Evolutionary conservation across 23 tunicate species (phyloP), one percentile per base, ranked within the genome.

Genomic region (Diplosoma virens): DNA sequence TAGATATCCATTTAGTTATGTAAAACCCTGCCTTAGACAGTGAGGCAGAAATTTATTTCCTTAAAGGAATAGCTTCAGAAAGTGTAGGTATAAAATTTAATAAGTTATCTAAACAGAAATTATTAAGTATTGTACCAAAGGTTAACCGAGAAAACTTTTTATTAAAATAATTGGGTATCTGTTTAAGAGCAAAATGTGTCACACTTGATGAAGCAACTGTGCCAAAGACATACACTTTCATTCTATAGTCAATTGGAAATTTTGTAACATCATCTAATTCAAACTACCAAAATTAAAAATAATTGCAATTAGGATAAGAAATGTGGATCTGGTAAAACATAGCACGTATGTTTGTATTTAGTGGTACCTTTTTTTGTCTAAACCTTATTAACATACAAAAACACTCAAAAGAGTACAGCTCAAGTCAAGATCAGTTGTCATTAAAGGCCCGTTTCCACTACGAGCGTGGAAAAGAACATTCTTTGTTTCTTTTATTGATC

Each of bases 301-400:
- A 47, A 67, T 67, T 11, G 20, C 73, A 1, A 31, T 67, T 48
- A 28, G 3, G 3, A 1, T 24, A 48, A 2, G 47, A 2, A 32
- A 67, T 48, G 24, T 48, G 73, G 30, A 67, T 67, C 73, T 67
- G 73, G 73, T 67, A 48, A 32, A 67, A 67, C 73, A 67, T 67
- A 17, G 73, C 27, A 18, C 35, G 47, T 32, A 67, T 67, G 35
- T 67, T 48, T 3, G 73, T 24, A 47, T 33, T 48, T 4, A 67
- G 24, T 11, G 73, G 47, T 28, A 22, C 27, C 4, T 16, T 31
- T 67, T 48, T 30, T 1, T 67, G n/a, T 3, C 73, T 47, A 59
- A 59, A 59, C 30, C 67, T 33, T 28, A 33, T 59, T 14, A 59
- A 59, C 29, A 59, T 7, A 59, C 67, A n/a, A n/a, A n/a, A n/a